Conservation (phyloP, 2,113 vertebrate species). For the Lipotes vexillifer region DNA sequence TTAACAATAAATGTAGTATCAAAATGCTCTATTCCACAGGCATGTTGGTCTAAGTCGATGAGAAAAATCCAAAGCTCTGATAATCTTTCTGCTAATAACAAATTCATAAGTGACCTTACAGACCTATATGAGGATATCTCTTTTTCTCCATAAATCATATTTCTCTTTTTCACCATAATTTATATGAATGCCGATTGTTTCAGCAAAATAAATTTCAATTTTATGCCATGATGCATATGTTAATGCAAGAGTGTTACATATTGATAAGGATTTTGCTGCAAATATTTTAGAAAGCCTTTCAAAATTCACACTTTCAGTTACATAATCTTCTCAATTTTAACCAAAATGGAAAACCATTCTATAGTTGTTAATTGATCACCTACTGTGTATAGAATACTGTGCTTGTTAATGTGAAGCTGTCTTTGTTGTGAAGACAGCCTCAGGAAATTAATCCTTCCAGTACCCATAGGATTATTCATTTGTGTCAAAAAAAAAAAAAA, state of each 20-base stretch:
- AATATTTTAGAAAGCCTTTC: neutral
- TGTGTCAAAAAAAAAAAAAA: neutral
- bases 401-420: neutral
- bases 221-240: neutral
- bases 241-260: neutral
- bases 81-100: conserved; percentile 19
- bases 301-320: neutral
- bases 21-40: conserved; percentile 27
- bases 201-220: neutral
- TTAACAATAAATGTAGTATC: conserved; percentile 61
- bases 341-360: neutral
- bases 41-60: neutral
- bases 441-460: neutral
- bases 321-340: neutral
- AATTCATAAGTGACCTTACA: conserved; percentile 31
- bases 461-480: neutral
- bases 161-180: neutral
- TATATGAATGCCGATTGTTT: neutral
- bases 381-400: neutral
- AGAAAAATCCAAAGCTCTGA: conserved; percentile 54
- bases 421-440: neutral
- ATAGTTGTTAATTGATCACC: neutral
- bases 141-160: neutral
- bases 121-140: neutral
- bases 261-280: neutral